These are phyloP conservation scores for Holacanthella duospinosa DNA, from an alignment of 2,888 invertebrate species.

Conservation along the genomic window DNA sequence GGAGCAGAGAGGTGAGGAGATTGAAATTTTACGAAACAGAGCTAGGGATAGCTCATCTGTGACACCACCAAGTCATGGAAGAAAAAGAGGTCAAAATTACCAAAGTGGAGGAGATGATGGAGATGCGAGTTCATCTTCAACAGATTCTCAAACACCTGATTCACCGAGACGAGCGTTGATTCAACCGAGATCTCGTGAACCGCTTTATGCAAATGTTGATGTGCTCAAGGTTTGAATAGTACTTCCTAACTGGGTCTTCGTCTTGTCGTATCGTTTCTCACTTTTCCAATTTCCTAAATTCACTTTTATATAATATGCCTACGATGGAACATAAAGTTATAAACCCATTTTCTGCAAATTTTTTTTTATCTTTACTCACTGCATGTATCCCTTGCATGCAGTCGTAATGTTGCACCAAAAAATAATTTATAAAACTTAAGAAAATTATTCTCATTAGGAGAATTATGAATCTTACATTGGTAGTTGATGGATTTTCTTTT, in stretches of 20 bases:
- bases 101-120: constrained; percentile 21
- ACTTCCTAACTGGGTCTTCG: background rate
- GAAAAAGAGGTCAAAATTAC: background rate
- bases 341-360: too few species aligned
- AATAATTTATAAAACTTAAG: too few species aligned
- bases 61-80: background rate
- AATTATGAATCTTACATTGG: background rate
- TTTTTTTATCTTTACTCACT: background rate
- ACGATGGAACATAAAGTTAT: too few species aligned
- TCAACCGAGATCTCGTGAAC: constrained; percentile 35
- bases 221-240: constrained; percentile 20
- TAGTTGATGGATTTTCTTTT: background rate
- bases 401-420: too few species aligned
- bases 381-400: too few species aligned
- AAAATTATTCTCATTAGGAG: background rate
- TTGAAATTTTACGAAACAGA: background rate
- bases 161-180: constrained; percentile 39
- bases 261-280: background rate
- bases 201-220: constrained; percentile 33
- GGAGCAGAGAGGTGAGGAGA: constrained; percentile 1
- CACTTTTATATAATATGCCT: too few species aligned
- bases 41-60: background rate
- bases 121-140: constrained; percentile 43
- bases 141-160: constrained; percentile 45
- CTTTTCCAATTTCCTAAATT: background rate